Evolutionary conservation across 2,797 vertebrate species (phyloP).

Genomic region (Cyclura pinguis): DNA sequence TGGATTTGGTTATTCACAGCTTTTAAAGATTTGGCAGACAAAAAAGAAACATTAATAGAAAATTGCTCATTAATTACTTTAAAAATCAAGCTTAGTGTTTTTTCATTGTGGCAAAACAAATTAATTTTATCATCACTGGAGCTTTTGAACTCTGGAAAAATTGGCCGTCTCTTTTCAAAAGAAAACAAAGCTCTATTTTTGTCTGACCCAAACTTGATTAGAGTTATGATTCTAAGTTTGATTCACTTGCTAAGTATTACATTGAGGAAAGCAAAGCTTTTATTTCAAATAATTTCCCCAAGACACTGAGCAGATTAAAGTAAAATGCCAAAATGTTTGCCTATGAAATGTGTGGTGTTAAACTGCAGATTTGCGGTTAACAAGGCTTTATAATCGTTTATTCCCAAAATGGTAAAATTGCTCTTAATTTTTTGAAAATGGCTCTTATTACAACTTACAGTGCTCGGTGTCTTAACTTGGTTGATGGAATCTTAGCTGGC

Average conservation of each 20-base stretch:
- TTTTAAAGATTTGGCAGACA: slow-evolving; percentile 29
- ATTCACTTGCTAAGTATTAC: slow-evolving; percentile 68
- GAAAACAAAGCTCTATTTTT: slow-evolving; percentile 87
- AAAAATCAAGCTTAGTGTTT: slow-evolving; percentile 44
- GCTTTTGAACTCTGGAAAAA: slow-evolving; percentile 54
- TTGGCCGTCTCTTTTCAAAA: slow-evolving; percentile 65
- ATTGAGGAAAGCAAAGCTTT: slow-evolving; percentile 71
- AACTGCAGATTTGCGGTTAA: slow-evolving; percentile 78
- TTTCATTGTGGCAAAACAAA: slow-evolving; percentile 38
- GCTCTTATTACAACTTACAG: slow-evolving; percentile 76
- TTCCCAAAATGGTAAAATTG: slow-evolving; percentile 75
- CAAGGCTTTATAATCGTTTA: slow-evolving; percentile 73
- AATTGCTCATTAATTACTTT: slow-evolving; percentile 42
- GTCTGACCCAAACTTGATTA: slow-evolving; percentile 84
- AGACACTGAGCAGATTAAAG: slow-evolving; percentile 83
- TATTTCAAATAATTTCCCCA: slow-evolving; percentile 64
- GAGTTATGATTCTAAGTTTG: slow-evolving; percentile 76
- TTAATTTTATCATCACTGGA: slow-evolving; percentile 47
- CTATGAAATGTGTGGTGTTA: slow-evolving; percentile 69
- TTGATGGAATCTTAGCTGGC: slow-evolving; percentile 74
- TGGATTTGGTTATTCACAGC: slow-evolving; percentile 40
- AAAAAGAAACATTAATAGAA: slow-evolving; percentile 32
- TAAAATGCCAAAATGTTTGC: slow-evolving; percentile 56
- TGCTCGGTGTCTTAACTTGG: slow-evolving; percentile 82
- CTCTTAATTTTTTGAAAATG: background rate